Evolutionary conservation across 35 echinoderm and acorn worm genomes (phyloP), one percentile per base, ranked within the genome.

Genomic region (Apostichopus japonicus): DNA sequence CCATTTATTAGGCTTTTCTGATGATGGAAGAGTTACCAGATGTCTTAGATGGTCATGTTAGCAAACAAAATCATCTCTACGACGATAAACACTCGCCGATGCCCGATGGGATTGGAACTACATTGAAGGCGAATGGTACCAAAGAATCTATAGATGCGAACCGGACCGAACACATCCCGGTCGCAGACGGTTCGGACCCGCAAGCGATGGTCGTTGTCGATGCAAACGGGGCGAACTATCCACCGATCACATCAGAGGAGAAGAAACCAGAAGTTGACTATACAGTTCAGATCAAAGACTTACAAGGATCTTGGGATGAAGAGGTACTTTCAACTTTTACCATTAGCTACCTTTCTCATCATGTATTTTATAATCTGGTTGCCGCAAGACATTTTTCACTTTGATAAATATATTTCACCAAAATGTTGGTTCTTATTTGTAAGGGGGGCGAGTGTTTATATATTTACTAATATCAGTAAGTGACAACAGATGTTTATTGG

Each of bases 241-340:
- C 9, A 54, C 33, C 86, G 63, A 58, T 15, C 6, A 51, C 3
- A 6, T 13, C 16, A n/a, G 86, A 71, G 55, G 23, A 87, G 13
- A 1, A 10, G n/a, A 58, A 62, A 56, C 54, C 8, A 21, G 23
- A 27, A 24, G 67, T 25, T n/a, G 88, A 90, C 67, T 56, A 56
- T 73, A 54, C 73, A 5, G 19, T 90, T 19, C 65, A 77, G 88
- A 90, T 90, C 23, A 90, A 53, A 77, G 53, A 90, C 24, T 70
- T 90, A 13, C 5, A n/a, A 2, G 88, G 88, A 10, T 90, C 88
- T 33, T 90, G 88, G 88, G 88, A 78, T 56, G 88, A 90, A 77
- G 88, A 77, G 27, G 88, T 90, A 77, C 33, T 44, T 44, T 44
- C 33, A 44, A 44, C 33, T 44, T 44, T 44, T 0, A 44, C 33